Conservation (phyloP, 2,113 vertebrate genomes). For the Nyctibius bracteatus region DNA sequence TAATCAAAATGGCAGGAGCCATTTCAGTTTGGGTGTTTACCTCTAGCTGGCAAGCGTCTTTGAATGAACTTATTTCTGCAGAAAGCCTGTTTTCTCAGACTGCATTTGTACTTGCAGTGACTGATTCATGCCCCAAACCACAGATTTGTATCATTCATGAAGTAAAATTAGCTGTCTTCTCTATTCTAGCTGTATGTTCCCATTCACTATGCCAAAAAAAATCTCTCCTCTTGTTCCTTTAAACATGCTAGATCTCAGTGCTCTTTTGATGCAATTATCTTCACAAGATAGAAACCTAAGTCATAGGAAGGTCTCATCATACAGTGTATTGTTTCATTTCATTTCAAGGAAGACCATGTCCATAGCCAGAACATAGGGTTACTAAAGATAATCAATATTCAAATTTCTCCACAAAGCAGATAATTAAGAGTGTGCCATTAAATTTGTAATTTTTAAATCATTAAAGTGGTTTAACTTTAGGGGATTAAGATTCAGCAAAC, state of each 20-base stretch:
- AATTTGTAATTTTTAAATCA: neutral
- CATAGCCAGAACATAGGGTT: neutral
- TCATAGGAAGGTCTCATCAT: neutral
- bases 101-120: conserved; percentile 68
- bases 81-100: conserved; percentile 66
- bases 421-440: neutral
- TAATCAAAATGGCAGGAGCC: neutral
- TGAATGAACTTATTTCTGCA: conserved; percentile 60
- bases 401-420: neutral
- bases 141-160: neutral
- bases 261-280: neutral
- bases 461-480: neutral
- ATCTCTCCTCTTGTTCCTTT: neutral
- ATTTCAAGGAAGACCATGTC: neutral
- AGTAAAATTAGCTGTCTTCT: neutral
- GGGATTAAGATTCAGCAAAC: neutral
- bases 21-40: conserved; percentile 3
- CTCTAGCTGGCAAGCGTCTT: conserved; percentile 45
- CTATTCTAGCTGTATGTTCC: neutral
- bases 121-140: neutral
- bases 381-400: neutral
- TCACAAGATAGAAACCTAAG: neutral
- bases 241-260: neutral
- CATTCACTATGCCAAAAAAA: neutral
- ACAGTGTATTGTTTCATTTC: neutral